Percentiles rank a stretch among this genome's conserved stretches.
These are phyloP conservation scores for Drosophila longiperda DNA, from an alignment of 2,888 invertebrate genomes.

Conservation along the genomic window DNA sequence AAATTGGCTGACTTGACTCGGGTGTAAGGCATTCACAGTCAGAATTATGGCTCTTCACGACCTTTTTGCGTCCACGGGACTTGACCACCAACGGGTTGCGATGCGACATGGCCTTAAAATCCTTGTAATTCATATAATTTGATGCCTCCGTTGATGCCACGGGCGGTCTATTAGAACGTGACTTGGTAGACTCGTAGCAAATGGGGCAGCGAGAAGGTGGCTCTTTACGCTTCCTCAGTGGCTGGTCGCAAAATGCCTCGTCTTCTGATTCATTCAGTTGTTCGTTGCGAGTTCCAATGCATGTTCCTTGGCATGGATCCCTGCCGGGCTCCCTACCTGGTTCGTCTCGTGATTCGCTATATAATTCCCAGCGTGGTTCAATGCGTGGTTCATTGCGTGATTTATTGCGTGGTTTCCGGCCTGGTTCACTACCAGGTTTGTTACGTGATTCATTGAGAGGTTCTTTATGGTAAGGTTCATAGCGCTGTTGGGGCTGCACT, in stretches of 20 bases:
- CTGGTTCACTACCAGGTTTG: no score
- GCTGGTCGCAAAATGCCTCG: neutral
- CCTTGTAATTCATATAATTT: constrained; percentile 28
- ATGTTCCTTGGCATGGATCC: neutral
- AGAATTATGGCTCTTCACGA: no score
- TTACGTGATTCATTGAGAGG: neutral
- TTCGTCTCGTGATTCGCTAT: fast-evolving
- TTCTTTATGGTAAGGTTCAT: neutral
- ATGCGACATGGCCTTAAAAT: neutral
- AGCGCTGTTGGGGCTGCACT: neutral
- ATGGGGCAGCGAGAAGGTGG: neutral
- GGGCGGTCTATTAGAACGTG: neutral
- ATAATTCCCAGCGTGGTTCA: neutral
- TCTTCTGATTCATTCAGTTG: neutral
- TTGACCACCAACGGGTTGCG: constrained; percentile 21
- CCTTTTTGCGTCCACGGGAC: neutral
- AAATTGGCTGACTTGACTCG: neutral
- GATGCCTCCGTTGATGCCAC: constrained; percentile 2
- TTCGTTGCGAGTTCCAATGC: neutral
- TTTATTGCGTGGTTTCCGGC: neutral
- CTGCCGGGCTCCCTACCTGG: neutral
- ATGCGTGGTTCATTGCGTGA: fast-evolving
- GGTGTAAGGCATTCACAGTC: neutral
- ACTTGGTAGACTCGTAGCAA: neutral
- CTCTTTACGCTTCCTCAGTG: neutral